A percentile compares a stretch with the other conserved stretches of the same genome.
These are phyloP conservation scores for Microcebus tavaratra DNA, from an alignment of 2,113 vertebrate species.

Conservation along the genomic window DNA sequence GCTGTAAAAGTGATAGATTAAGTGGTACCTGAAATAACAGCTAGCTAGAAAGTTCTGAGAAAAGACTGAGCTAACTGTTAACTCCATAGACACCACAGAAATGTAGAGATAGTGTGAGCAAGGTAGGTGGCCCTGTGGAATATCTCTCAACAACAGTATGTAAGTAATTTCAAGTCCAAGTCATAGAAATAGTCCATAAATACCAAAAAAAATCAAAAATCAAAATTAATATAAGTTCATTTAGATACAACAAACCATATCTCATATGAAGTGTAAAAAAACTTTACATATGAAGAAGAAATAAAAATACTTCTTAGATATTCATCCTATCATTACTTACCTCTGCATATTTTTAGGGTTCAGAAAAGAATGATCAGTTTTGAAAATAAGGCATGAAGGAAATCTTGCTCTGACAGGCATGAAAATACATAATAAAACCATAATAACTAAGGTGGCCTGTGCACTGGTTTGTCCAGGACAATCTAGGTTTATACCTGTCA, in stretches of 20 bases:
- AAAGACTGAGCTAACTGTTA: background rate
- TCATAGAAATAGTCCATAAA: background rate
- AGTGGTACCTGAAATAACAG: background rate
- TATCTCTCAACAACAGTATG: background rate
- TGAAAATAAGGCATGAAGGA: constrained; percentile 1
- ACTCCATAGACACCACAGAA: background rate
- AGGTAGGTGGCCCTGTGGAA: background rate
- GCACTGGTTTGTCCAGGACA: background rate
- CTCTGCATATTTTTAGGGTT: constrained; percentile 1
- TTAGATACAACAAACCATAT: background rate
- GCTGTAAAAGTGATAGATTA: background rate
- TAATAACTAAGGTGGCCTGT: too few species aligned
- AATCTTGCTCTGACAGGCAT: background rate
- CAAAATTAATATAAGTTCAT: background rate
- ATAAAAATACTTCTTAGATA: constrained; percentile 9
- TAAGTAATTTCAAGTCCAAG: background rate
- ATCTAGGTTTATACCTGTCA: background rate
- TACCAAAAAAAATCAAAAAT: background rate
- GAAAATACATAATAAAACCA: constrained; percentile 26
- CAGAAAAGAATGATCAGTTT: background rate
- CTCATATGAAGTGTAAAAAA: background rate
- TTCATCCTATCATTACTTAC: background rate
- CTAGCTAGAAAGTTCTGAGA: background rate
- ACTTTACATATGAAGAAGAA: background rate
- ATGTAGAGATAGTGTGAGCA: background rate